Conservation (phyloP, 2,797 vertebrate species). For the Poeciliopsis paucimaculata region DNA sequence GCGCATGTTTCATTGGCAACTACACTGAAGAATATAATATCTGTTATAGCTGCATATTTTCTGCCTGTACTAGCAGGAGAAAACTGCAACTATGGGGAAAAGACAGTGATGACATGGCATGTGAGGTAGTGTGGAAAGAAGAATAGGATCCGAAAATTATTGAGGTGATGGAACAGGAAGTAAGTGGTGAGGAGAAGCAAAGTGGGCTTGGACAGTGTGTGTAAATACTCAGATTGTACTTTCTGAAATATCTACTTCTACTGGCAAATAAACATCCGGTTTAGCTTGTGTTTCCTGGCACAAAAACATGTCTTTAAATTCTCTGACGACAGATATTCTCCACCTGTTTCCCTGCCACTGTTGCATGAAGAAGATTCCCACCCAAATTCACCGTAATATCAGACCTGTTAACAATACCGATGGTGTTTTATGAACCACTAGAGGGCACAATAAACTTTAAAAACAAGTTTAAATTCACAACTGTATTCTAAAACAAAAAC, state of each 20-base stretch:
- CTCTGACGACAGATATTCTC: background rate
- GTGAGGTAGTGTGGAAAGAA: background rate
- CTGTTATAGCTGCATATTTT: constrained; percentile 33
- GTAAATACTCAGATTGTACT: background rate
- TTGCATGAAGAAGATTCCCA: background rate
- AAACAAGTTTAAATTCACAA: no score
- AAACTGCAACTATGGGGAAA: background rate
- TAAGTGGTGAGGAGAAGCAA: constrained; percentile 15
- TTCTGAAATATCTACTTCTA: background rate
- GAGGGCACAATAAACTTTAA: no score
- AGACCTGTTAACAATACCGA: background rate
- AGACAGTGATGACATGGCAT: constrained; percentile 3
- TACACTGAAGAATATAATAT: constrained; percentile 21
- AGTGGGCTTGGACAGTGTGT: background rate
- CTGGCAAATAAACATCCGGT: background rate
- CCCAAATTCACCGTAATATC: background rate
- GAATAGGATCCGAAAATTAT: background rate
- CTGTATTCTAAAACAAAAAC: background rate
- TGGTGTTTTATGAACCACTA: background rate
- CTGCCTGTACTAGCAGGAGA: constrained; percentile 6
- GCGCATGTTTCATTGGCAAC: constrained; percentile 28
- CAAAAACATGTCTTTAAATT: background rate
- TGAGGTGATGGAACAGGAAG: constrained; percentile 18
- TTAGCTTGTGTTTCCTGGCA: background rate
- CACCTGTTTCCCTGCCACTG: background rate